Evolutionary conservation across 2,113 vertebrate species (phyloP).

Genomic region (Sorex fumeus): DNA sequence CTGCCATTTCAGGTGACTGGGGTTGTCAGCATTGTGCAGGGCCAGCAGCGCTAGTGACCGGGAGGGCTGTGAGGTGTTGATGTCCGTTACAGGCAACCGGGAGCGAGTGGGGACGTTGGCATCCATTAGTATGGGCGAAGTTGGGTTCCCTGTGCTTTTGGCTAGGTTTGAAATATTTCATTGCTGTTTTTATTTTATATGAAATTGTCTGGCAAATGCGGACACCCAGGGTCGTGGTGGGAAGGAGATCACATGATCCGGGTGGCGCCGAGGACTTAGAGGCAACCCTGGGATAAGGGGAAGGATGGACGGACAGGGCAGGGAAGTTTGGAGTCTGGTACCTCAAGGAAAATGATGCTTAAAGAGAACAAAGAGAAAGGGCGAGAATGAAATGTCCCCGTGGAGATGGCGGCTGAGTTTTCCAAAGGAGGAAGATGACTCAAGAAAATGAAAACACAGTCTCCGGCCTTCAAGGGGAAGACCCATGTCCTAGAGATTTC

Average conservation of each 20-base stretch:
- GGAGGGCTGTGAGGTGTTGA: not conserved
- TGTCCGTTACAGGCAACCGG: too few relatives aligned
- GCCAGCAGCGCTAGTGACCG: not conserved
- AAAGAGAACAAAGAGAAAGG: not conserved
- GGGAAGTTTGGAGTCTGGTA: not conserved
- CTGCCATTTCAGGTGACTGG: not conserved
- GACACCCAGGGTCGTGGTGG: too few relatives aligned
- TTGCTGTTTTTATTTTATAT: conserved; percentile 20
- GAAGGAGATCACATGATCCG: too few relatives aligned
- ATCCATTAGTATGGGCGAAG: not conserved
- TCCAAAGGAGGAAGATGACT: not conserved
- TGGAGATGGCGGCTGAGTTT: not conserved
- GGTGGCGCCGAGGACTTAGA: not conserved
- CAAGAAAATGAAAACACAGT: not conserved
- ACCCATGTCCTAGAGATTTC: not conserved
- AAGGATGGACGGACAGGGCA: not conserved
- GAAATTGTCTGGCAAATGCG: not conserved
- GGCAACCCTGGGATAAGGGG: not conserved
- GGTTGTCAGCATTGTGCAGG: not conserved
- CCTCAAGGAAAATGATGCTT: not conserved
- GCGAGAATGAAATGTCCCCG: not conserved
- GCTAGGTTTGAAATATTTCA: conserved; percentile 45
- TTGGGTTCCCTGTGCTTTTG: conserved; percentile 16
- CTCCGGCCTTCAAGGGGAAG: not conserved
- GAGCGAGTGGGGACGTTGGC: not conserved